Evolutionary conservation across 2,888 invertebrate species (phyloP), one percentile per base, ranked within the genome.

Genomic region (Caenorhabditis macrosperma): DNA sequence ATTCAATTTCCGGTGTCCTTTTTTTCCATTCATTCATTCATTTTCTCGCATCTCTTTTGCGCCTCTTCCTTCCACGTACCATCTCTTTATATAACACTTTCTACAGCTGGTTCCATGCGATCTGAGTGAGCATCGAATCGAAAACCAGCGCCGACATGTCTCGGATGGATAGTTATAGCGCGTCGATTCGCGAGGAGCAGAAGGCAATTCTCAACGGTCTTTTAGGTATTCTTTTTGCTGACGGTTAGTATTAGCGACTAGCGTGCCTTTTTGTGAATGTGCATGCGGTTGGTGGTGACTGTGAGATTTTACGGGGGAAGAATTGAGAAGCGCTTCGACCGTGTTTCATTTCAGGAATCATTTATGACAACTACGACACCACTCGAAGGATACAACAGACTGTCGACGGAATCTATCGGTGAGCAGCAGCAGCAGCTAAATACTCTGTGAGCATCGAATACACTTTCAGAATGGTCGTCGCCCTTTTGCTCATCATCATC

Each of bases 321-420:
- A 12, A n/a, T 15, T 33, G 10, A 33, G 20, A 54, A 30, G 22
- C 20, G 15, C n/a, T 5, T 64, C 17, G 2, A 46, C 9, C 15
- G 17, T 5, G 17, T 6, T 66, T 2, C 38, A 46, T 48, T 69
- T 26, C 74, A 85, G 85, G 84, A n/a, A 82, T 83, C 15, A 85
- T 85, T 60, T 85, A 84, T 44, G 82, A 82, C 76, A 84, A 82
- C 59, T 84, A 82, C 54, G 85, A 85, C 59, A 78, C 82, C 2
- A 84, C 84, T 17, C 60, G 82, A 12, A 78, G 66, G 46, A 82
- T 85, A 59, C 85, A 85, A 24, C 68, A 69, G 12, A 74, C 78
- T 6, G 81, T 83, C 22, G 85, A 85, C 54, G 78, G 81, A n/a
- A 85, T 83, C 30, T 82, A 85, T 52, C 71, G 81, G 78, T 76